A percentile compares a stretch with the other conserved stretches of the same genome.
Conservation (phyloP, 1,140 invertebrate species). For the Colletes latitarsis region DNA sequence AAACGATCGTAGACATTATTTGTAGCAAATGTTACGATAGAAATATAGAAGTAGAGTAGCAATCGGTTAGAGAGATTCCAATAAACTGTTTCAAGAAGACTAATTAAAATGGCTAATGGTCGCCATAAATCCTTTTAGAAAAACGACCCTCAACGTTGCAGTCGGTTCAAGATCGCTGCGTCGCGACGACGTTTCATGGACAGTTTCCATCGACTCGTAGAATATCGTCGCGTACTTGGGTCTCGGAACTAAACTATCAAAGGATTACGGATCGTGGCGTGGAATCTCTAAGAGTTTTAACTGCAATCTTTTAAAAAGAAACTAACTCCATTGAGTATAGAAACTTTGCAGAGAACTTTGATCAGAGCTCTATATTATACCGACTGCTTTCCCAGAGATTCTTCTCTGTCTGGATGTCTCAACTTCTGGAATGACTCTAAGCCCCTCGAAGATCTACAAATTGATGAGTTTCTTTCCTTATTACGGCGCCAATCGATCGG, state of each 20-base stretch:
- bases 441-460: background rate
- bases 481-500: too few relatives aligned
- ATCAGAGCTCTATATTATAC: background rate
- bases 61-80: too few relatives aligned
- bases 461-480: background rate
- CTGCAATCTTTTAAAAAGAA: background rate
- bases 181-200: too few relatives aligned
- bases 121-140: background rate
- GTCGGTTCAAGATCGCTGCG: background rate
- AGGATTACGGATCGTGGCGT: background rate
- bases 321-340: background rate
- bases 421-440: background rate
- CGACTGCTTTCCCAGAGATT: background rate
- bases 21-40: too few relatives aligned
- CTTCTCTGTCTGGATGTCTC: background rate
- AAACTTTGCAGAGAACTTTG: background rate
- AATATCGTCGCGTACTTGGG: background rate
- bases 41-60: too few relatives aligned
- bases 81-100: too few relatives aligned
- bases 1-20: too few relatives aligned
- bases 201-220: too few relatives aligned
- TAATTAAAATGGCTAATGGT: background rate
- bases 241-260: background rate
- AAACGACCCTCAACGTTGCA: background rate
- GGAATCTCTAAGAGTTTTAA: background rate